Conservation (phyloP, 2,113 vertebrate species). For the Nyctereutes procyonoides region DNA sequence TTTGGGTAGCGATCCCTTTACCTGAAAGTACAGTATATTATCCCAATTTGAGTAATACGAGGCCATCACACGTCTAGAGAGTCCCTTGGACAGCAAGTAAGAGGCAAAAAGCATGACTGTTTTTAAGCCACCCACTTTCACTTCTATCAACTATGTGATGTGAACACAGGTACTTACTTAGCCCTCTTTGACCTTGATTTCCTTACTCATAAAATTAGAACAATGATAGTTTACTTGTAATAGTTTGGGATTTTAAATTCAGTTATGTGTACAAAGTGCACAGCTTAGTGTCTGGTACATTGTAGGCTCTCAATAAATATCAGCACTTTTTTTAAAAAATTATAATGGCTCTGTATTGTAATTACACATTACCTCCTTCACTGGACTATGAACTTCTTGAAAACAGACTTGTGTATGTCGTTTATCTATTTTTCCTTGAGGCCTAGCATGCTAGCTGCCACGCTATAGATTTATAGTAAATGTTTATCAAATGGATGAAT, state of each 20-base stretch:
- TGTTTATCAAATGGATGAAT: neutral
- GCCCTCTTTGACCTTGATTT: neutral
- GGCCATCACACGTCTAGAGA: neutral
- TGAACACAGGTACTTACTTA: neutral
- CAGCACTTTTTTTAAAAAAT: neutral
- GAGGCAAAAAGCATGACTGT: neutral
- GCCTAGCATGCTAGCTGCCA: neutral
- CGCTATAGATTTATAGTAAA: neutral
- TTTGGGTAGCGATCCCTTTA: neutral
- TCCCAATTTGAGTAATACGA: neutral
- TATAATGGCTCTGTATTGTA: neutral
- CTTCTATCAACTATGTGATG: neutral
- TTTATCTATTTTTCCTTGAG: neutral
- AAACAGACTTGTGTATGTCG: neutral
- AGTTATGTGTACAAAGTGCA: neutral
- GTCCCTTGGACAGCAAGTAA: neutral
- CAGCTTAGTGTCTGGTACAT: neutral
- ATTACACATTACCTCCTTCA: neutral
- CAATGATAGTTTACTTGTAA: neutral
- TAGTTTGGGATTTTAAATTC: conserved; percentile 6
- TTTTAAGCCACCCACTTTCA: neutral
- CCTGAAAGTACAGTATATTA: neutral
- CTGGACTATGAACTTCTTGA: neutral
- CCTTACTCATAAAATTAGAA: neutral
- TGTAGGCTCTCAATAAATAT: neutral